A percentile compares a stretch with the other conserved stretches of the same genome.
These are phyloP conservation scores for Nyctibius grandis DNA, from an alignment of 2,797 vertebrate species.

Conservation along the genomic window DNA sequence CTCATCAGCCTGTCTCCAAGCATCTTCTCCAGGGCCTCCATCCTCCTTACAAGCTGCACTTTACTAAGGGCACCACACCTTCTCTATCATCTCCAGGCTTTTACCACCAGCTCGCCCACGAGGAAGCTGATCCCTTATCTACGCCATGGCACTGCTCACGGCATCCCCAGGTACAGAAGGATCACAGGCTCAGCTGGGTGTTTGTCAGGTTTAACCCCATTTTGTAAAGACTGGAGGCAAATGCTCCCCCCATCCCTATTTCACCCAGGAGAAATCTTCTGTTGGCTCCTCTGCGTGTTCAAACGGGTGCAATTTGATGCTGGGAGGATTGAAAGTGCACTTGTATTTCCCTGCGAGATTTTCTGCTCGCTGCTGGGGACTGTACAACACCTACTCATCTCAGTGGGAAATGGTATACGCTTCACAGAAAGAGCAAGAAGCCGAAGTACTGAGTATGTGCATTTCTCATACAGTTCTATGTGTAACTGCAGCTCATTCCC, in stretches of 20 bases:
- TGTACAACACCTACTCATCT: conserved; percentile 17
- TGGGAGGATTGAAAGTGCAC: neutral
- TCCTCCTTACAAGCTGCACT: neutral
- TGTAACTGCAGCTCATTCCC: neutral
- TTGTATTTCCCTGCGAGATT: neutral
- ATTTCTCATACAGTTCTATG: neutral
- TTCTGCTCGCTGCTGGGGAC: neutral
- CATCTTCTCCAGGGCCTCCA: neutral
- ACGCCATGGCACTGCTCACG: neutral
- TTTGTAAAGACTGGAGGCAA: neutral
- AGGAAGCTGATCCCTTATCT: neutral
- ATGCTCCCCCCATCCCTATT: neutral
- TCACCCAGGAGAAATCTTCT: neutral
- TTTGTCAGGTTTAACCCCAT: neutral
- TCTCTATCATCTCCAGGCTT: neutral
- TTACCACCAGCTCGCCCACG: accelerated
- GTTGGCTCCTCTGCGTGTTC: accelerated
- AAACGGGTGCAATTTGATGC: neutral
- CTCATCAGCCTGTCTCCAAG: neutral
- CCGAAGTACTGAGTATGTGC: neutral
- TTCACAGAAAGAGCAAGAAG: conserved; percentile 12
- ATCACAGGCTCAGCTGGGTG: neutral
- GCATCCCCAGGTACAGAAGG: neutral
- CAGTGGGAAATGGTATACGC: neutral
- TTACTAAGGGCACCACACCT: neutral